Conservation (phyloP, 2,888 invertebrate species). For the Troides aeacus region DNA sequence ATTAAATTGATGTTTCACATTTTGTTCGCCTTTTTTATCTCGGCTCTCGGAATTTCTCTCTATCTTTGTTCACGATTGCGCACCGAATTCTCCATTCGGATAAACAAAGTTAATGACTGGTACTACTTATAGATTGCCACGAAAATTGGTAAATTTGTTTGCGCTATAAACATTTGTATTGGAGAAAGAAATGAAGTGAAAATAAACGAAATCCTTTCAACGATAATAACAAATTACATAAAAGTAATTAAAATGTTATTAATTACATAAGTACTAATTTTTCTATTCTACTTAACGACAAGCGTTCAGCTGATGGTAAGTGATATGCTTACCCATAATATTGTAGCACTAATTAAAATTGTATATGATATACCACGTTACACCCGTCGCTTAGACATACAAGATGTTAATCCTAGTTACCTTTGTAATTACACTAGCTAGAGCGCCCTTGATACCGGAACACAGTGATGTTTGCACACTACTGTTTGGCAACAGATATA, state of each 20-base stretch:
- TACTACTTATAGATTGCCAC: conserved; percentile 5
- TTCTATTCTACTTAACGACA: too few relatives aligned
- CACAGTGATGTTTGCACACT: too few relatives aligned
- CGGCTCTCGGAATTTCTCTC: conserved; percentile 5
- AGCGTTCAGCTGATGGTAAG: too few relatives aligned
- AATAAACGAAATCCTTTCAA: not conserved
- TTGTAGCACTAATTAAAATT: too few relatives aligned
- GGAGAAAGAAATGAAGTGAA: not conserved
- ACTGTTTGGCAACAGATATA: too few relatives aligned
- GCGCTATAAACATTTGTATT: not conserved
- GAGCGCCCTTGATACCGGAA: too few relatives aligned
- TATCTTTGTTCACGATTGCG: conserved; percentile 12
- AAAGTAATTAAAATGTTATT: not conserved
- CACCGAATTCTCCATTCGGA: conserved; percentile 8
- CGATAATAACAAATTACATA: not conserved
- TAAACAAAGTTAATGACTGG: conserved; percentile 12
- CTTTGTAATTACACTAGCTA: too few relatives aligned
- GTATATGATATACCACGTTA: too few relatives aligned
- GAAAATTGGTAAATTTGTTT: conserved; percentile 7
- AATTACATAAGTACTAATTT: too few relatives aligned
- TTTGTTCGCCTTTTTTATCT: conserved; percentile 9
- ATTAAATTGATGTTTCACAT: conserved; percentile 16
- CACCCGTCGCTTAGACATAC: too few relatives aligned
- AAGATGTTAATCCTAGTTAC: too few relatives aligned
- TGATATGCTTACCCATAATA: too few relatives aligned